phyloP scores from a whole-genome alignment of 2,113 vertebrate genomes.

The Numida meleagris region DNA sequence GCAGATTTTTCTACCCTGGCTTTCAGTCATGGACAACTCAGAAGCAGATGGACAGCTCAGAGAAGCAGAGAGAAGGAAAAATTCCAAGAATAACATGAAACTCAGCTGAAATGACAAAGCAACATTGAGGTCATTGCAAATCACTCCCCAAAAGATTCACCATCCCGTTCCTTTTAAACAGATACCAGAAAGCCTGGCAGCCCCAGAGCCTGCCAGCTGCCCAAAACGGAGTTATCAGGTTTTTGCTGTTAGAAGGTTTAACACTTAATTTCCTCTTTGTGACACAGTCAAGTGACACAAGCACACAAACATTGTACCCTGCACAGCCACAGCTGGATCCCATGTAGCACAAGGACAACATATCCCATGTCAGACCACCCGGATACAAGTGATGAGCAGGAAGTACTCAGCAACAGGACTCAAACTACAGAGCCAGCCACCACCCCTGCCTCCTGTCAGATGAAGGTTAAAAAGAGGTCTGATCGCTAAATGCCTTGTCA shows the following conservation, averaged over 20 bases:
- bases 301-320: background rate
- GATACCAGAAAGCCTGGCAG: background rate
- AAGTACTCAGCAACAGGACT: background rate
- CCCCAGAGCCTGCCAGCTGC: background rate
- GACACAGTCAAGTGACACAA: background rate
- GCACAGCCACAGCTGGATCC: background rate
- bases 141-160: background rate
- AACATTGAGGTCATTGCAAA: background rate
- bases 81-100: conserved; percentile 17
- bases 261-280: background rate
- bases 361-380: accelerated
- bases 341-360: background rate
- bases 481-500: background rate
- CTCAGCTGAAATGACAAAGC: conserved; percentile 13
- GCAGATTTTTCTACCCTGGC: background rate
- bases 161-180: background rate
- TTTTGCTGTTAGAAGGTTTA: background rate
- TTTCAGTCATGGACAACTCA: background rate
- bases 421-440: background rate
- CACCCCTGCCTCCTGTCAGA: background rate
- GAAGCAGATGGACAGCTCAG: background rate
- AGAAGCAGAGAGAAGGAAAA: conserved; percentile 11
- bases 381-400: background rate
- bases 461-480: background rate
- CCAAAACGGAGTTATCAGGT: background rate